Conservation (phyloP, 2,797 vertebrate genomes). For the Acanthopagrus latus region DNA sequence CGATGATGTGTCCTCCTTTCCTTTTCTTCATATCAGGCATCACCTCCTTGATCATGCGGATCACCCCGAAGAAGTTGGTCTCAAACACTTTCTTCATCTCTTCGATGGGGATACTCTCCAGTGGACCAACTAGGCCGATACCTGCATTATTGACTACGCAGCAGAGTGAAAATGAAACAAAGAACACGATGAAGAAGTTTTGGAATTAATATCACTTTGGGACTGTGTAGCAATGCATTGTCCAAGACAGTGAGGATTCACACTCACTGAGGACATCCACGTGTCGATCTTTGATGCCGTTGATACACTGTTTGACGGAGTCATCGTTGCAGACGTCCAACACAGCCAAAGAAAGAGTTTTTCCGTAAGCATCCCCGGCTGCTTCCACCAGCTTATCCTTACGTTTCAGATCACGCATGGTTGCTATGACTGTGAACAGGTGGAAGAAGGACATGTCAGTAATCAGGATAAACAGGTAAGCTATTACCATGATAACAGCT, state of each 20-base stretch:
- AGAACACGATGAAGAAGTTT: neutral
- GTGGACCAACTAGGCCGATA: conserved; percentile 86
- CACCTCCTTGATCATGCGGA: conserved; percentile 89
- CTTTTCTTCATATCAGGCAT: conserved; percentile 90
- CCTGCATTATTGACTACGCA: conserved; percentile 89
- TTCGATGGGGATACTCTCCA: conserved; percentile 86
- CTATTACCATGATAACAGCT: too few species aligned
- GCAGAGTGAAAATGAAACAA: neutral
- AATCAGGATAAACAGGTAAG: too few species aligned
- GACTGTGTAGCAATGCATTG: neutral
- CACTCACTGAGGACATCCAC: conserved; percentile 84
- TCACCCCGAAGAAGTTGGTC: conserved; percentile 88
- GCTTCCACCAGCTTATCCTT: conserved; percentile 83
- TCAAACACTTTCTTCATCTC: conserved; percentile 88
- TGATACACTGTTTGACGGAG: conserved; percentile 85
- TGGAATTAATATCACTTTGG: neutral
- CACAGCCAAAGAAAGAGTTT: conserved; percentile 78
- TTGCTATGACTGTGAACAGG: conserved; percentile 79
- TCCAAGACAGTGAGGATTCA: neutral
- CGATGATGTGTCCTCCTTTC: conserved; percentile 82
- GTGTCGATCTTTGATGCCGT: conserved; percentile 85
- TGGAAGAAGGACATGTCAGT: neutral
- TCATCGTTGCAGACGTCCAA: conserved; percentile 85
- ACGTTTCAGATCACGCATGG: conserved; percentile 84
- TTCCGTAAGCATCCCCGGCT: conserved; percentile 79